Base-by-base conservation (phyloP, 2,113 vertebrate genomes). In the Mormyrus lacerda region DNA sequence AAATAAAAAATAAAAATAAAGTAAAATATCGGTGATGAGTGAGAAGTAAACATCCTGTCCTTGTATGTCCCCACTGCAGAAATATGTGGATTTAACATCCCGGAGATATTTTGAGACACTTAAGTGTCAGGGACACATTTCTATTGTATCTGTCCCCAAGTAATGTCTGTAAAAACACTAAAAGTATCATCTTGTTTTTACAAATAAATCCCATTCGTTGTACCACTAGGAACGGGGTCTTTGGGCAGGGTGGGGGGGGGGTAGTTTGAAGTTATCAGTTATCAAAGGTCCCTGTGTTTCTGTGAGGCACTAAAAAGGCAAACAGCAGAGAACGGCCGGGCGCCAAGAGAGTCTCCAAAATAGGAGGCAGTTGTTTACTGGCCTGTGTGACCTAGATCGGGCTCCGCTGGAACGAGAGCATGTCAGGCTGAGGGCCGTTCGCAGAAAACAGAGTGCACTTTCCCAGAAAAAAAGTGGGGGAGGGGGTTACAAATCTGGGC, bases 321-420 rank as follows among this genome's bases (percentile, higher is more conserved):
- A 65, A 45, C 84, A 69, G 15, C 55, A 39, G 24, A 69, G 55
- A 86, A 58, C 69, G 89, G 44, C 83, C 10, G 8, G 55, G n/a
- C 47, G 83, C 89, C 83, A 89, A 35, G 89, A 85, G 51, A 55
- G 79, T 17, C 55, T 86, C 55, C n/a, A 55, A 44, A 82, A 89
- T 19, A 89, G 88, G 27, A 83, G 88, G 35, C 48, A 27, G 89
- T 88, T 89, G 88, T 89, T 89, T 89, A 89, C 55, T 69, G 84
- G 84, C 55, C 89, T 9, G 58, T 35, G 21, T 51, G 89, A 89
- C 89, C 89, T 73, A 89, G 83, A 47, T 86, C 27, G 19, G 84
- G 84, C 73, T 55, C 42, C 82, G 48, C 58, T 69, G 83, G 11
- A 84, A 47, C 69, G 83, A n/a, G 83, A 85, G 44, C 39, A 48